Evolutionary conservation across 2,888 invertebrate genomes (phyloP), one percentile per base, ranked within the genome.

Genomic region (Isoperla grammatica): DNA sequence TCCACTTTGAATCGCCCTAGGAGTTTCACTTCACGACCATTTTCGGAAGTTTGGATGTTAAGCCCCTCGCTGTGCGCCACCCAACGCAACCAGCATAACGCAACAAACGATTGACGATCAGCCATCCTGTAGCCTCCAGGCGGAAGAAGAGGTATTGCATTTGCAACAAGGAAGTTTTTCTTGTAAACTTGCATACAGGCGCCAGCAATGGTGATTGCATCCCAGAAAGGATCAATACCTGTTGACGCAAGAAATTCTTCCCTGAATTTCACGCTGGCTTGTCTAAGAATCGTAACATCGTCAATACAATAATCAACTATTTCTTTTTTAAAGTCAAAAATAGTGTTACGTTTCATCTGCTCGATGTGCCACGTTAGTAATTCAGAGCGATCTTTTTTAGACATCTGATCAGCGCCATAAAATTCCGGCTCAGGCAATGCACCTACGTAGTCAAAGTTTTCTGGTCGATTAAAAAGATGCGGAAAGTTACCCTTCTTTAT

Each of bases 21-120:
- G 20, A 67, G 45, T 20, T 48, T 55, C 15, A 46, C 43, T 61
- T 67, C 67, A 2, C 61, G 53, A 3, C 56, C 59, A 39, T 48
- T 62, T 20, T 2, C 58, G 12, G 58, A 48, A 37, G 42, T 39
- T 3, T 20, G 15, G 13, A 58, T 58, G 12, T 40, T 53, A 8
- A 50, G 15, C 8, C 40, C 40, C 19, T 22, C 22, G 12, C 22
- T 20, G n/a, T n/a, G 15, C 22, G 35, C 53, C 23, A 39, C 50
- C 11, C 13, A 39, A n/a, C 40, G 3, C 50, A 53, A 6, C 58
- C 58, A 58, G 29, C 40, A n/a, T 6, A 58, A 23, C 6, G 58
- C 53, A 1, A 20, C 23, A 11, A 23, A 17, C 8, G 58, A 58
- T 22, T 58, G 58, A 1, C 15, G 39, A n/a, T 53, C 42, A 29